A percentile compares a stretch with the other conserved stretches of the same genome.
Evolutionary conservation across 2,797 vertebrate genomes (phyloP).

Genomic region (Onychomys leucogaster): DNA sequence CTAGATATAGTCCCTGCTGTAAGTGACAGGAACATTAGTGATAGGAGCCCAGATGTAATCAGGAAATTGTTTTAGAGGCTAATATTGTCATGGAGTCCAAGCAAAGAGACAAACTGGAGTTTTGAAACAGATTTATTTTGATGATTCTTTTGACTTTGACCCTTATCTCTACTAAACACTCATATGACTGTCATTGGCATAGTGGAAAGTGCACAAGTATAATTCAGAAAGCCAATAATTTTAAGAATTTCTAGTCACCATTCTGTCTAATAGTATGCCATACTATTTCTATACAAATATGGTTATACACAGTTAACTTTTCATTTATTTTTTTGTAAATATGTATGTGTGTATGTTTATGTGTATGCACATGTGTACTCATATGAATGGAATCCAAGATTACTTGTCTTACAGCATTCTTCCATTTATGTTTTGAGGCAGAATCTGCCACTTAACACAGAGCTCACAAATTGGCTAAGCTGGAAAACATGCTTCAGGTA

Average conservation of each 20-base stretch:
- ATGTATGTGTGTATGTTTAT: not conserved
- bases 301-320: not conserved
- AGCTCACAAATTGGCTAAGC: not conserved
- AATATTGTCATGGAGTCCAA: not conserved
- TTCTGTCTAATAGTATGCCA: not conserved
- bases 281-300: not conserved
- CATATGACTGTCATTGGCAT: not conserved
- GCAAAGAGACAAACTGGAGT: not conserved
- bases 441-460: not conserved
- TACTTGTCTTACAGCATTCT: not conserved
- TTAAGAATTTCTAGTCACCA: not conserved
- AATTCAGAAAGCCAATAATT: conserved; percentile 27
- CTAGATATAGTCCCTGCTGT: not conserved
- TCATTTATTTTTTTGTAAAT: not conserved
- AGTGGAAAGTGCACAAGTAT: not conserved
- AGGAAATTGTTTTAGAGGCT: not conserved
- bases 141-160: conserved; percentile 16
- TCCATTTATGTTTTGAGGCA: not conserved
- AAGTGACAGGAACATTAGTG: not conserved
- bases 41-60: not conserved
- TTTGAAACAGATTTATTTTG: rapidly evolving
- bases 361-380: not conserved
- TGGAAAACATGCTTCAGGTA: not conserved
- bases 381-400: not conserved
- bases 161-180: conserved; percentile 13